Evolutionary conservation across 2,113 vertebrate species (phyloP).

Genomic region (Corapipo altera): DNA sequence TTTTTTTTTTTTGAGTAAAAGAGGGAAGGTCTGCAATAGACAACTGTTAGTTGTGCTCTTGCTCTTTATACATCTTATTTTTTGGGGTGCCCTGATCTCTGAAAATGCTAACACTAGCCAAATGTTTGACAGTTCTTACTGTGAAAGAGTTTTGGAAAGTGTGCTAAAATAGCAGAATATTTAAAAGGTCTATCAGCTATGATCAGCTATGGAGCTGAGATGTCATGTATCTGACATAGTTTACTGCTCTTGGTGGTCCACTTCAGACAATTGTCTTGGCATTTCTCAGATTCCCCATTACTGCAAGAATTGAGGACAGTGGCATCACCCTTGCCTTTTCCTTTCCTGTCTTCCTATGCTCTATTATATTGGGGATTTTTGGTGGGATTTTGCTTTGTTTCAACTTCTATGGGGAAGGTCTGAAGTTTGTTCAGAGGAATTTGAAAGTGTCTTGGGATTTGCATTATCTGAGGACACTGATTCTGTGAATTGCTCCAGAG

Average conservation of each 20-base stretch:
- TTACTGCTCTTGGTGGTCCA: neutral
- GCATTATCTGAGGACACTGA: fast-evolving
- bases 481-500: neutral
- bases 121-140: neutral
- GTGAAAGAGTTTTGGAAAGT: neutral
- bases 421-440: neutral
- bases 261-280: neutral
- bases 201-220: neutral
- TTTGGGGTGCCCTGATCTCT: neutral
- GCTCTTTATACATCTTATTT: neutral
- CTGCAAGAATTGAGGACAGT: neutral
- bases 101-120: neutral
- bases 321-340: neutral
- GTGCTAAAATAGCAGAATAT: neutral
- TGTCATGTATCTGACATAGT: neutral
- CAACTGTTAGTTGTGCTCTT: neutral
- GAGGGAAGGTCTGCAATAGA: neutral
- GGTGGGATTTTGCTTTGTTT: neutral
- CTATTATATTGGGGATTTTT: neutral
- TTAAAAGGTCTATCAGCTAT: neutral
- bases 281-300: neutral
- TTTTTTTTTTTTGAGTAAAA: neutral
- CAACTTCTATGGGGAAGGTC: neutral
- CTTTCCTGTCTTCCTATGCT: neutral
- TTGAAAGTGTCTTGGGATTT: neutral